Evolutionary conservation across 2,888 invertebrate species (phyloP).

Genomic region (Epicampocera succincta): DNA sequence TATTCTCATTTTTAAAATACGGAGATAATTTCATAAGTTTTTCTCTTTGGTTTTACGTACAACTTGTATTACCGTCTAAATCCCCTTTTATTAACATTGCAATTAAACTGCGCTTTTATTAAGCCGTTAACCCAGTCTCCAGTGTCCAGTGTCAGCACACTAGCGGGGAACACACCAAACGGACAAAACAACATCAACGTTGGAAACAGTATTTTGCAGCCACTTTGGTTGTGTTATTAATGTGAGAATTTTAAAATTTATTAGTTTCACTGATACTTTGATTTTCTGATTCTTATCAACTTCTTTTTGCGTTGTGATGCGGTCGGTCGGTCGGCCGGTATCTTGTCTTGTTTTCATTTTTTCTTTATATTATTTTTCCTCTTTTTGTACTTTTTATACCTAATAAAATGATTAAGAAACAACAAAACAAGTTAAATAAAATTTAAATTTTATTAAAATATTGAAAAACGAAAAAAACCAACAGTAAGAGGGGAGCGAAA

Average conservation of each 20-base stretch:
- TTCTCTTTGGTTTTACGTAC: no score
- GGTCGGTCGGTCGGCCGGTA: constrained; percentile 50
- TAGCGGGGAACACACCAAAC: constrained; percentile 32
- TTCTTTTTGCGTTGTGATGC: constrained; percentile 50
- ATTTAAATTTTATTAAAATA: constrained; percentile 67
- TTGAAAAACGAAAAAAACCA: constrained; percentile 46
- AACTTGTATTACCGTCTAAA: no score
- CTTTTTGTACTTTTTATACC: constrained; percentile 42
- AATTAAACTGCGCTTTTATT: background rate
- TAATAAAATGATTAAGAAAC: constrained; percentile 55
- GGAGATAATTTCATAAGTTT: no score
- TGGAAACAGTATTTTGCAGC: constrained; percentile 61
- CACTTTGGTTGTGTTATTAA: constrained; percentile 74
- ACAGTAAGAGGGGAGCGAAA: constrained; percentile 1
- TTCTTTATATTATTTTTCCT: constrained; percentile 45
- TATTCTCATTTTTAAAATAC: no score
- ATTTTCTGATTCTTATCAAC: constrained; percentile 69
- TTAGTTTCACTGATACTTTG: constrained; percentile 72
- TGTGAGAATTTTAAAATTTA: constrained; percentile 78
- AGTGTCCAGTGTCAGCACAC: constrained; percentile 30
- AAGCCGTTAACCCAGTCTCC: constrained; percentile 13
- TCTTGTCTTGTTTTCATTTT: constrained; percentile 58
- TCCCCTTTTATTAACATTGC: background rate
- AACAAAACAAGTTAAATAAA: constrained; percentile 54
- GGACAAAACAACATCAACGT: constrained; percentile 25